Evolutionary conservation across 35 echinoderm and acorn worm genomes (phyloP).

Genomic region (Hemicentrotus pulcherrimus): DNA sequence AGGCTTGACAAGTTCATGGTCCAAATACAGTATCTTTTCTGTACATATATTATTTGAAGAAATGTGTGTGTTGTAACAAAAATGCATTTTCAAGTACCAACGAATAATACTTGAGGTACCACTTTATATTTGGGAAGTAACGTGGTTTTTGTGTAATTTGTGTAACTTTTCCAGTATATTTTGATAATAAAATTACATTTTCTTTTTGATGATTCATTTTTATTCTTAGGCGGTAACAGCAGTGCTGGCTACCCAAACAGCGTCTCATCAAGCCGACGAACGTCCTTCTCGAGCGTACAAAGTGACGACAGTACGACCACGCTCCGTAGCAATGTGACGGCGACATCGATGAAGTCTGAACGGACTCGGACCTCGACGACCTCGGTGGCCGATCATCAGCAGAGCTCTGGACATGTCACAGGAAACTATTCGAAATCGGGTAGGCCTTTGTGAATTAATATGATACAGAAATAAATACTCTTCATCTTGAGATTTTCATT

Average conservation of each 20-base stretch:
- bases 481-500: too few species aligned
- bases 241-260: neutral
- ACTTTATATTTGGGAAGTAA: too few species aligned
- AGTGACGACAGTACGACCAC: neutral
- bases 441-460: neutral
- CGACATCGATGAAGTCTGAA: neutral
- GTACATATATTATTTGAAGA: too few species aligned
- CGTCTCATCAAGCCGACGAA: neutral
- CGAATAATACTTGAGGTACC: too few species aligned
- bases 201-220: neutral
- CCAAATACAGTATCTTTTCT: too few species aligned
- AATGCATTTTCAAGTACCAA: too few species aligned
- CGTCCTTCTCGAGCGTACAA: neutral
- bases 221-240: neutral
- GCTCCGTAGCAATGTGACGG: neutral
- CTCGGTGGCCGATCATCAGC: too few species aligned
- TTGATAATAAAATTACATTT: neutral
- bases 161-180: neutral
- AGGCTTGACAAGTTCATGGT: too few species aligned
- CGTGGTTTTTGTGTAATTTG: too few species aligned
- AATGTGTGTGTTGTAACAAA: too few species aligned
- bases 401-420: neutral
- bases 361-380: neutral
- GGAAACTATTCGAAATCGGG: neutral
- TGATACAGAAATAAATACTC: too few species aligned